phyloP scores from a whole-genome alignment of 2,888 invertebrate species.

The Acrobasis suavella region DNA sequence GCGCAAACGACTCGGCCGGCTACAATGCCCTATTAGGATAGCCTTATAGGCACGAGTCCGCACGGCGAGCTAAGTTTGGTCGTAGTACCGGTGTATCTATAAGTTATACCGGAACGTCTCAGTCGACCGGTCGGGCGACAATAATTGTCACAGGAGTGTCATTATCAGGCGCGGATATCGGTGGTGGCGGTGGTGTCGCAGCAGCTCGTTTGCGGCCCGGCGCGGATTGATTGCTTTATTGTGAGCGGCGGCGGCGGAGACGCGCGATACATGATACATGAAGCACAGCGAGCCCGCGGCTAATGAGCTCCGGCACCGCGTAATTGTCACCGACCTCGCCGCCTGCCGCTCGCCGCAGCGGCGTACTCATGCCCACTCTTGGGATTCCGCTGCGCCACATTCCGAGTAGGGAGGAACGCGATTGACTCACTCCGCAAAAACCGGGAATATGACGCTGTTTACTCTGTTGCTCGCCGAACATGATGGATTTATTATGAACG shows the following conservation, averaged over 20 bases:
- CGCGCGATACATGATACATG: conserved; percentile 79
- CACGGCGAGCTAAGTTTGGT: conserved; percentile 23
- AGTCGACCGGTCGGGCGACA: conserved; percentile 4
- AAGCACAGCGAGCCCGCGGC: conserved; percentile 62
- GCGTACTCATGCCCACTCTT: conserved; percentile 47
- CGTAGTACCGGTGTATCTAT: conserved; percentile 19
- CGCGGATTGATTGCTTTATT: conserved; percentile 80
- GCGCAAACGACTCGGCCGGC: conserved; percentile 54
- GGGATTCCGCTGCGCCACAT: conserved; percentile 44
- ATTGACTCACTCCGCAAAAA: conserved; percentile 57
- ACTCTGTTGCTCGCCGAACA: conserved; percentile 45
- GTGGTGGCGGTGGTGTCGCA: conserved; percentile 41
- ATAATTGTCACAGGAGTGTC: conserved; percentile 46
- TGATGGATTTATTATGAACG: conserved; percentile 60
- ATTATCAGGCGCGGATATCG: conserved; percentile 43
- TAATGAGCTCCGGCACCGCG: conserved; percentile 71
- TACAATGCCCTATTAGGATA: conserved; percentile 64
- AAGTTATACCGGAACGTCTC: conserved; percentile 21
- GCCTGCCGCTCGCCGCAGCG: conserved; percentile 31
- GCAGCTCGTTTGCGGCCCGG: conserved; percentile 62
- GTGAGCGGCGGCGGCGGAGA: conserved; percentile 58
- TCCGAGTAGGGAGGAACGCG: conserved; percentile 39
- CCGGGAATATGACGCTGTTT: conserved; percentile 54
- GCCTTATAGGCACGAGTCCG: conserved; percentile 44
- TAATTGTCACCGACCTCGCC: conserved; percentile 62